phyloP scores from a whole-genome alignment of 1,140 invertebrate genomes.

The Vanessa tameamea region DNA sequence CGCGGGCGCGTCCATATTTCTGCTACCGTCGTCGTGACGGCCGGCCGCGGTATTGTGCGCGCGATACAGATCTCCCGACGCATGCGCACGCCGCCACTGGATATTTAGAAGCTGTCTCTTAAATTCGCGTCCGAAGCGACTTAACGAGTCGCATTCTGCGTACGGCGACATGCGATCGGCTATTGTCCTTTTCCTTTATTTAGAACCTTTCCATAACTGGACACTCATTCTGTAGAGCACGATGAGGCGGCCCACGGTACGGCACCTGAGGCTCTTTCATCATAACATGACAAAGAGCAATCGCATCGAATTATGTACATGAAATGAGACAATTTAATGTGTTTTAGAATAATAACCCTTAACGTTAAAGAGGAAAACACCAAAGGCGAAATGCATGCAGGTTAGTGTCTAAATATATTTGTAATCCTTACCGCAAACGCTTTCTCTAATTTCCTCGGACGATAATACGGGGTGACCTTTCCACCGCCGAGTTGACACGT shows the following conservation, averaged over 20 bases:
- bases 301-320: background rate
- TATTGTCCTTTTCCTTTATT: conserved; percentile 70
- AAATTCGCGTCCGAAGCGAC: conserved; percentile 71
- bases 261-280: conserved; percentile 17
- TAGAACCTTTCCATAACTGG: conserved; percentile 57
- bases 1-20: conserved; percentile 73
- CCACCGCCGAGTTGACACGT: conserved; percentile 56
- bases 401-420: conserved; percentile 35
- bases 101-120: conserved; percentile 79
- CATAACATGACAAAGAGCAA: conserved; percentile 10
- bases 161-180: conserved; percentile 72
- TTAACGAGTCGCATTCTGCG: conserved; percentile 76
- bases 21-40: conserved; percentile 72
- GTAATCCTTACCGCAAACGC: conserved; percentile 37
- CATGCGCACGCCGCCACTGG: conserved; percentile 68
- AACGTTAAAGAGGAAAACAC: background rate
- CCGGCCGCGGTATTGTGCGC: conserved; percentile 71
- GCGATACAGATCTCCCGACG: conserved; percentile 76
- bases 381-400: conserved; percentile 16
- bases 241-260: conserved; percentile 23
- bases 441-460: conserved; percentile 55
- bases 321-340: background rate
- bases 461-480: conserved; percentile 54
- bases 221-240: conserved; percentile 37
- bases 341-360: background rate